phyloP scores from a whole-genome alignment of 2,797 vertebrate genomes.

The Yasuhikotakia modesta region DNA sequence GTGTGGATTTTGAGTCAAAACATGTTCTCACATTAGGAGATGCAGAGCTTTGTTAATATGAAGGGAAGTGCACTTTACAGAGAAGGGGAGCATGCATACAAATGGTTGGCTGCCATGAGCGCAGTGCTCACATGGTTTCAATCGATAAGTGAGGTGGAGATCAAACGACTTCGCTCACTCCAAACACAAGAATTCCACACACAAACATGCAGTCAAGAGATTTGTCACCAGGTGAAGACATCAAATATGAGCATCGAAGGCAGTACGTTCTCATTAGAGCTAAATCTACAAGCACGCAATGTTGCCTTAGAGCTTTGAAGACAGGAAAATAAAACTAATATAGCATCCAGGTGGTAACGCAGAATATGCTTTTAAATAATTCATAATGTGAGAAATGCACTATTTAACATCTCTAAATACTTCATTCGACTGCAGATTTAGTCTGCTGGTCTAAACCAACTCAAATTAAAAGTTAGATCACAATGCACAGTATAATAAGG shows the following conservation, averaged over 20 bases:
- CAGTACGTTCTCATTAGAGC: constrained; percentile 52
- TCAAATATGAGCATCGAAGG: constrained; percentile 41
- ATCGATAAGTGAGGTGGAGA: constrained; percentile 19
- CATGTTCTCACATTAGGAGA: constrained; percentile 12
- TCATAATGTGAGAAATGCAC: constrained; percentile 26
- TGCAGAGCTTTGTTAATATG: constrained; percentile 38
- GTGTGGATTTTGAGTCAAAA: constrained; percentile 37
- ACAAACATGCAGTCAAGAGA: neutral
- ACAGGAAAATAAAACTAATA: constrained; percentile 34
- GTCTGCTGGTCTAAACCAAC: constrained; percentile 1
- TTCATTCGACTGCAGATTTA: constrained; percentile 17
- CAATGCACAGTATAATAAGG: neutral
- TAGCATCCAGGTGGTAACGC: constrained; percentile 42
- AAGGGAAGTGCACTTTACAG: constrained; percentile 10
- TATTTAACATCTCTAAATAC: constrained; percentile 28
- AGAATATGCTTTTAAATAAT: constrained; percentile 51
- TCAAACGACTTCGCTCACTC: constrained; percentile 15
- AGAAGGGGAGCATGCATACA: constrained; percentile 31
- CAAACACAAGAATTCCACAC: constrained; percentile 6
- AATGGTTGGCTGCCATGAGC: constrained; percentile 37
- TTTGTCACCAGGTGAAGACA: constrained; percentile 19
- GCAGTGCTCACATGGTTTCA: constrained; percentile 23
- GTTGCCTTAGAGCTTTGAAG: constrained; percentile 36
- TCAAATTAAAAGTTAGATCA: constrained; percentile 15
- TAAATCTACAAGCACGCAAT: constrained; percentile 42